Conservation (phyloP, 2,888 invertebrate genomes). For the Acanthacorydalis orientalis region DNA sequence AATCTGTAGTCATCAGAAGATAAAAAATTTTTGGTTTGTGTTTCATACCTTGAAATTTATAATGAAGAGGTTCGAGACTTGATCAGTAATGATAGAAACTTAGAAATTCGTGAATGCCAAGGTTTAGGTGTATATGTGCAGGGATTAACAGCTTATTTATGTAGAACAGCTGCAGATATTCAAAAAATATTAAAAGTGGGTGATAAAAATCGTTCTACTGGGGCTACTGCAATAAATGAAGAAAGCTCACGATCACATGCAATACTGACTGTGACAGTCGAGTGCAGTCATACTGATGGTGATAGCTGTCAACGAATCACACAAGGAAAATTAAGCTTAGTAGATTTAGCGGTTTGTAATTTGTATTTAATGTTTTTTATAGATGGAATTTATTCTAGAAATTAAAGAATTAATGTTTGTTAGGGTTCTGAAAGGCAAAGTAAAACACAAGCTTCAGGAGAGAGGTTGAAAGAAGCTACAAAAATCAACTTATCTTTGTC, state of each 20-base stretch:
- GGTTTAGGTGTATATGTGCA: constrained; percentile 97
- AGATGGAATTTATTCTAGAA: not conserved
- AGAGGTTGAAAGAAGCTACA: constrained; percentile 87
- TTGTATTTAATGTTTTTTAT: not conserved
- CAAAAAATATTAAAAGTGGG: constrained; percentile 90
- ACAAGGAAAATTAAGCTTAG: constrained; percentile 93
- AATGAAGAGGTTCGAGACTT: constrained; percentile 97
- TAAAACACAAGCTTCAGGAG: constrained; percentile 89
- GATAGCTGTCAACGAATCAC: constrained; percentile 78
- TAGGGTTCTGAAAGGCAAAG: constrained; percentile 96
- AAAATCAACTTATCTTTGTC: constrained; percentile 97
- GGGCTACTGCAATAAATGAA: constrained; percentile 94
- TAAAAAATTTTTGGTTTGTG: constrained; percentile 72
- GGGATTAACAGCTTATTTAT: constrained; percentile 79
- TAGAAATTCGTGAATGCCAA: constrained; percentile 89
- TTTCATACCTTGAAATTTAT: constrained; percentile 97
- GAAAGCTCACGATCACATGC: constrained; percentile 95
- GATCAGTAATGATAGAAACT: constrained; percentile 65
- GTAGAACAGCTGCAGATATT: constrained; percentile 71
- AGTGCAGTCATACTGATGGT: constrained; percentile 71
- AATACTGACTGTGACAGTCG: constrained; percentile 94
- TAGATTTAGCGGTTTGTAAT: constrained; percentile 76
- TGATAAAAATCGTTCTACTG: constrained; percentile 81
- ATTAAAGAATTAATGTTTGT: constrained; percentile 2
- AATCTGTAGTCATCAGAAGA: constrained; percentile 32